Conservation (phyloP, 2,797 vertebrate genomes). For the Eutrigla gurnardus region DNA sequence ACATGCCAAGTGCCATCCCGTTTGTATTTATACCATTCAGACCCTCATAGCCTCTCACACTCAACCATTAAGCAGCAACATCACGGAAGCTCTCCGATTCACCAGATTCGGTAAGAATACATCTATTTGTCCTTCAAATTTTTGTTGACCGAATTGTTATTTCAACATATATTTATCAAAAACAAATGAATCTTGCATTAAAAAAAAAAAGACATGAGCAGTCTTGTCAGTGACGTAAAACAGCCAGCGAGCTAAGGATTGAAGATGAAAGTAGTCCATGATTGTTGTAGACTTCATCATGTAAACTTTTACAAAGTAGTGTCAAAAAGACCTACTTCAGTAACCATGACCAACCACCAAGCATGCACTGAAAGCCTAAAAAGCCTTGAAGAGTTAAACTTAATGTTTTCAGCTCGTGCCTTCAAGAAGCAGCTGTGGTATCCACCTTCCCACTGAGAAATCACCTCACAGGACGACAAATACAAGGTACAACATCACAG, state of each 20-base stretch:
- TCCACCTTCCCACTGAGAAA: too few relatives aligned
- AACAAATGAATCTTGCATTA: background rate
- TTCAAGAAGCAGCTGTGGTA: too few relatives aligned
- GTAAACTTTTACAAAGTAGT: background rate
- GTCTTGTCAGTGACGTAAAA: background rate
- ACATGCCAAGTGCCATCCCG: too few relatives aligned
- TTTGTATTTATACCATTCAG: too few relatives aligned
- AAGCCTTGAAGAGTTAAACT: too few relatives aligned
- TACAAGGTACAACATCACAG: too few relatives aligned
- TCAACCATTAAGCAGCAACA: background rate
- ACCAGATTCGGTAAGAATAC: conserved; percentile 18
- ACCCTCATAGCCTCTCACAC: too few relatives aligned
- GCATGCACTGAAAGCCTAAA: too few relatives aligned
- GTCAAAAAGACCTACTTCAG: background rate
- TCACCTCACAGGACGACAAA: too few relatives aligned
- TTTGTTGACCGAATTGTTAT: background rate
- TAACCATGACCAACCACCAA: too few relatives aligned
- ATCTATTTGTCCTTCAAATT: background rate
- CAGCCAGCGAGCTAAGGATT: background rate
- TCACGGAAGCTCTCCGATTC: background rate
- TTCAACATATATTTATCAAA: background rate
- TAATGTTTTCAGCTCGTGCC: too few relatives aligned
- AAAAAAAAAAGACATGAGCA: background rate
- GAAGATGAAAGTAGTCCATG: background rate
- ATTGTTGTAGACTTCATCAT: background rate